Evolutionary conservation across 1,140 invertebrate species (phyloP).

Genomic region (Hirudo medicinalis): DNA sequence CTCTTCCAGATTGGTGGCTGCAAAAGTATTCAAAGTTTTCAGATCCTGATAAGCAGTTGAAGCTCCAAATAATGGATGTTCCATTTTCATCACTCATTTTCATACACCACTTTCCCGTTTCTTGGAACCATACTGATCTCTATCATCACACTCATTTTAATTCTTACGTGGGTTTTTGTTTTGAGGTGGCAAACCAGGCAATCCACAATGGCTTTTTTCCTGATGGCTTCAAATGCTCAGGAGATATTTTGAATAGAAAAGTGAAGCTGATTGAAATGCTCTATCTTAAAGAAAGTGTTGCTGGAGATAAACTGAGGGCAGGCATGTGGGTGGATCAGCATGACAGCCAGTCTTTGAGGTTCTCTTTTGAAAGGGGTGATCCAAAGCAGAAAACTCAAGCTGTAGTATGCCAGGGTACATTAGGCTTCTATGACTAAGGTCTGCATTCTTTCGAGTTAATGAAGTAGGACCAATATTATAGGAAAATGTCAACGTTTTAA

Average conservation of each 20-base stretch:
- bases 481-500: no score
- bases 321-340: neutral
- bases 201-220: constrained; percentile 1
- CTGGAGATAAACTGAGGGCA: neutral
- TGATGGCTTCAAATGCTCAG: constrained; percentile 1
- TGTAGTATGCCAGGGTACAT: neutral
- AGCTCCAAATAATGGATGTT: neutral
- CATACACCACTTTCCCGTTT: neutral
- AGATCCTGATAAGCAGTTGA: neutral
- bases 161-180: constrained; percentile 1
- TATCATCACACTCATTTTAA: constrained; percentile 6
- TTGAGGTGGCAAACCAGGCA: constrained; percentile 2
- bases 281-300: neutral
- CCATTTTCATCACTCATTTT: neutral
- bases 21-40: neutral
- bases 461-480: no score
- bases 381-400: neutral
- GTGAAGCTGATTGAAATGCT: constrained; percentile 5
- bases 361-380: neutral
- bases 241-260: constrained; percentile 3
- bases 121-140: neutral
- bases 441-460: neutral
- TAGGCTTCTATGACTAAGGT: neutral
- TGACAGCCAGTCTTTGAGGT: neutral
- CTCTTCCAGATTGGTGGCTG: neutral